Percentiles rank a stretch among this genome's conserved stretches.
Conservation (phyloP, 2,797 vertebrate species). For the Liasis olivaceus region DNA sequence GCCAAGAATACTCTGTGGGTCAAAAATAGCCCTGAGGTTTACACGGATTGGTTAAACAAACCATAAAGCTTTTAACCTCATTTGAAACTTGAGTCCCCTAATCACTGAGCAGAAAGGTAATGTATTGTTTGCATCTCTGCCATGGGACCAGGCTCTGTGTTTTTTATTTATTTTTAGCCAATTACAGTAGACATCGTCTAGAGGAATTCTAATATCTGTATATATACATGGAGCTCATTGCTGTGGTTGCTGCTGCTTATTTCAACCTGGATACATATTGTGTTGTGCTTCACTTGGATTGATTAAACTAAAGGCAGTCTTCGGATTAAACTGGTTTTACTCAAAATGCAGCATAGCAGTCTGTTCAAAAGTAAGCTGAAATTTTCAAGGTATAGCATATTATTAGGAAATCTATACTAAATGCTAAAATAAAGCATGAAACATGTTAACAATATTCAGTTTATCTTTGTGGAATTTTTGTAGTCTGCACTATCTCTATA, state of each 20-base stretch:
- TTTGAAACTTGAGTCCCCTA: constrained; percentile 47
- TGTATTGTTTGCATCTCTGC: constrained; percentile 34
- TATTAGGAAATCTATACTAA: neutral
- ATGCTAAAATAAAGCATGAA: neutral
- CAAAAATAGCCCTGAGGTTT: constrained; percentile 58
- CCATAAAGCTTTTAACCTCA: constrained; percentile 53
- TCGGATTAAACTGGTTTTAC: neutral
- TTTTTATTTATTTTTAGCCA: constrained; percentile 53
- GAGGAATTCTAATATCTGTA: constrained; percentile 45
- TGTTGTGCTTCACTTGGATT: neutral
- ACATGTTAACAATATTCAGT: neutral
- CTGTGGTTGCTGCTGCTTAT: constrained; percentile 40
- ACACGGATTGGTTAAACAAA: constrained; percentile 47
- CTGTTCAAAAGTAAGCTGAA: neutral
- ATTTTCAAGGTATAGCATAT: neutral
- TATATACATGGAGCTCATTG: constrained; percentile 32
- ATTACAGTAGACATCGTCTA: constrained; percentile 48
- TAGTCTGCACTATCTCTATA: neutral
- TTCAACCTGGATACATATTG: neutral
- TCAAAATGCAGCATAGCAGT: neutral
- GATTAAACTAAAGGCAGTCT: neutral
- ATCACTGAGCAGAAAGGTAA: constrained; percentile 25
- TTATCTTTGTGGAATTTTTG: neutral
- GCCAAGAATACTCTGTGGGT: constrained; percentile 14
- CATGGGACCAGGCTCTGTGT: constrained; percentile 28